Conservation (phyloP, 2,888 invertebrate genomes). For the Deilephila porcellus region DNA sequence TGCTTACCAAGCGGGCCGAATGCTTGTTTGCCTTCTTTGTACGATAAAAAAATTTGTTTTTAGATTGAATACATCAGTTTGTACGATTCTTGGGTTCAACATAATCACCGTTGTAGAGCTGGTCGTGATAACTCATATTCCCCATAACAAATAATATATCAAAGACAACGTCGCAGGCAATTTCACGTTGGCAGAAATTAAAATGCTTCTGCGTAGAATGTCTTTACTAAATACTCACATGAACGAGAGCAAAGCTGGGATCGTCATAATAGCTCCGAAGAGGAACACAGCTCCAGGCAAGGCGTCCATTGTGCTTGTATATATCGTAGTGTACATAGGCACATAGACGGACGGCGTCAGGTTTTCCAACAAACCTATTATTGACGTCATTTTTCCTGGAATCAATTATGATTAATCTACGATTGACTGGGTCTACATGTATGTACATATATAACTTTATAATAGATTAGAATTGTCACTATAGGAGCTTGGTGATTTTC, state of each 20-base stretch:
- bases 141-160: no score
- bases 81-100: no score
- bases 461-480: no score
- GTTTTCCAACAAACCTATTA: conserved; percentile 28
- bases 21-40: no score
- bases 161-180: no score
- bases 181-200: no score
- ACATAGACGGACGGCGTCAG: conserved; percentile 87
- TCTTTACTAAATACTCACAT: conserved; percentile 7
- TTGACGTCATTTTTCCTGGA: conserved; percentile 30
- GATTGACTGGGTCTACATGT: conserved; percentile 20
- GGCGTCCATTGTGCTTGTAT: conserved; percentile 63
- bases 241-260: conserved; percentile 9
- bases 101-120: no score
- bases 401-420: neutral
- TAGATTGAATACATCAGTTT: no score
- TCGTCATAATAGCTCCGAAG: conserved; percentile 28
- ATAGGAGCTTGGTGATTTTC: neutral
- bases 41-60: no score
- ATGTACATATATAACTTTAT: no score
- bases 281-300: conserved; percentile 34
- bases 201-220: neutral
- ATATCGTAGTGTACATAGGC: conserved; percentile 87
- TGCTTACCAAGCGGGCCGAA: no score
- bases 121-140: no score